These are phyloP conservation scores for Herpailurus yagouaroundi DNA, from an alignment of 2,113 vertebrate genomes.

Conservation along the genomic window DNA sequence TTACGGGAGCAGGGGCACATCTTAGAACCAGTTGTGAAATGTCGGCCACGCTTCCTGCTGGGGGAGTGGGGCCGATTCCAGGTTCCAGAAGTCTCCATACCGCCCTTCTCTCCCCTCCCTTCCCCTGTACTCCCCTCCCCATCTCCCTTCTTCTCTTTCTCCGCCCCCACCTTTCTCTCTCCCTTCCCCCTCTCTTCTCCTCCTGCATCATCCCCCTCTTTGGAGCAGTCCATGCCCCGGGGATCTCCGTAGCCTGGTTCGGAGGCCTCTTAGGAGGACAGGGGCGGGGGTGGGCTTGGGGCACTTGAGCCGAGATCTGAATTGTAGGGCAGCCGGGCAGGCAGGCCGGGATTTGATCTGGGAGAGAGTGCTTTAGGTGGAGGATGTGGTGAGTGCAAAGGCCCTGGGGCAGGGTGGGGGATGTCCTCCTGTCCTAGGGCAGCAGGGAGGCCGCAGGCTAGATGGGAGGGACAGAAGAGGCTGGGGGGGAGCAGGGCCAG, in stretches of 20 bases:
- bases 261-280: accelerated
- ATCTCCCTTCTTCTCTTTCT: too few relatives aligned
- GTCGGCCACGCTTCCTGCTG: not conserved
- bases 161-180: not conserved
- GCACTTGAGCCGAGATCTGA: not conserved
- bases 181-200: not conserved
- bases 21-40: not conserved
- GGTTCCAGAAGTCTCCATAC: not conserved
- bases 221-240: not conserved
- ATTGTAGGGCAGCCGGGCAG: not conserved
- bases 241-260: not conserved
- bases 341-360: not conserved
- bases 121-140: accelerated
- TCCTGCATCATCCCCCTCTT: too few relatives aligned
- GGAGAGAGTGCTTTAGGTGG: not conserved
- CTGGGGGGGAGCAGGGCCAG: too few relatives aligned
- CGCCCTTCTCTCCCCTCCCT: accelerated
- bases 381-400: not conserved
- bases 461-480: not conserved
- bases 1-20: accelerated
- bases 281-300: too few relatives aligned
- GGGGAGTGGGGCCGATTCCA: not conserved
- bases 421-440: not conserved
- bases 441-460: not conserved
- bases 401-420: not conserved